Percentiles rank a stretch among this genome's conserved stretches.
These are phyloP conservation scores for Misgurnus anguillicaudatus DNA, from an alignment of 2,113 vertebrate species.

Conservation along the genomic window DNA sequence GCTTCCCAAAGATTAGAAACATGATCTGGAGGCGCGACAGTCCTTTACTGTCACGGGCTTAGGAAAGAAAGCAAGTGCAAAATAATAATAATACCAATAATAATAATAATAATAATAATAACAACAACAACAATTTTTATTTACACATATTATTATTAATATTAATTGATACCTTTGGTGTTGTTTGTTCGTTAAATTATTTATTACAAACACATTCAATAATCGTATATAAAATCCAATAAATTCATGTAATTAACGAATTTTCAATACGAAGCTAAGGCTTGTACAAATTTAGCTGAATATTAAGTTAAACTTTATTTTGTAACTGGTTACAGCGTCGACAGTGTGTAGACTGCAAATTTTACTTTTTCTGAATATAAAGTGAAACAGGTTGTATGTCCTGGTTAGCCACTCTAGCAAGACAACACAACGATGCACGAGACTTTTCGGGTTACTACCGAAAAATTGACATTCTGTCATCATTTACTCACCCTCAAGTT, in stretches of 20 bases:
- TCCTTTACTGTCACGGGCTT: conserved; percentile 57
- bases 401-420: conserved; percentile 1
- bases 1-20: conserved; percentile 89
- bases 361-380: not conserved
- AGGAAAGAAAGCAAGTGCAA: conserved; percentile 29
- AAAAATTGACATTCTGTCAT: too few species aligned
- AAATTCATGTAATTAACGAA: not conserved
- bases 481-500: too few species aligned
- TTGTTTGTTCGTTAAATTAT: not conserved
- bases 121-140: not conserved
- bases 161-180: not conserved
- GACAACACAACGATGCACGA: not conserved
- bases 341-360: not conserved
- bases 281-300: too few species aligned
- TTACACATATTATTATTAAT: conserved; percentile 4
- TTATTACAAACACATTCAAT: not conserved
- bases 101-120: not conserved
- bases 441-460: not conserved
- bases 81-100: not conserved
- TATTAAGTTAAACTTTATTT: too few species aligned
- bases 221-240: not conserved
- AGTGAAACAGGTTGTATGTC: not conserved
- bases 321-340: too few species aligned
- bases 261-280: not conserved
- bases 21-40: conserved; percentile 66